These are phyloP conservation scores for Siniperca undulata DNA, from an alignment of 2,797 vertebrate genomes.

Conservation along the genomic window DNA sequence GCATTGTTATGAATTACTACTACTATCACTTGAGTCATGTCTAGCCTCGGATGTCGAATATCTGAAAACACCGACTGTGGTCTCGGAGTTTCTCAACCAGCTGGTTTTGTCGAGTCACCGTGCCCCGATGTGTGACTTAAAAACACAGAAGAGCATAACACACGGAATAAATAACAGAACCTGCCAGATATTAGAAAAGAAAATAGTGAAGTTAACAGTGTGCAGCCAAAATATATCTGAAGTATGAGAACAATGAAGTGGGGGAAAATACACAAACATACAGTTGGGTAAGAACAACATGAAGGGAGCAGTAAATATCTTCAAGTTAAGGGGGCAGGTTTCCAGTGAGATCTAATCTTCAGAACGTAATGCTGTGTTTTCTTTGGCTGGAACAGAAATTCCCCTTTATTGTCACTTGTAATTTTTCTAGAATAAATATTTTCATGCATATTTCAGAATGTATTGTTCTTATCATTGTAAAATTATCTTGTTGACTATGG, in stretches of 20 bases:
- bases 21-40: neutral
- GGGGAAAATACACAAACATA: neutral
- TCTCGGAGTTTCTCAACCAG: neutral
- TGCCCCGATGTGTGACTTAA: neutral
- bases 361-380: neutral
- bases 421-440: neutral
- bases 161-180: too few relatives aligned
- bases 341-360: neutral
- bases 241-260: neutral
- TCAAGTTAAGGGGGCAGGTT: neutral
- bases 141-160: neutral
- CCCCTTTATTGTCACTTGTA: neutral
- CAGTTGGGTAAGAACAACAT: neutral
- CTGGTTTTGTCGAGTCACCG: neutral
- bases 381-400: neutral
- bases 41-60: neutral
- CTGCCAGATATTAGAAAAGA: neutral
- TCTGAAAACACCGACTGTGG: neutral
- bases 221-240: neutral
- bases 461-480: neutral
- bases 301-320: neutral
- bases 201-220: neutral
- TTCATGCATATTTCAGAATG: slow-evolving; percentile 8
- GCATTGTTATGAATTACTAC: too few relatives aligned
- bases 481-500: neutral